Conservation (phyloP, 2,113 vertebrate genomes). For the Sitta europaea region DNA sequence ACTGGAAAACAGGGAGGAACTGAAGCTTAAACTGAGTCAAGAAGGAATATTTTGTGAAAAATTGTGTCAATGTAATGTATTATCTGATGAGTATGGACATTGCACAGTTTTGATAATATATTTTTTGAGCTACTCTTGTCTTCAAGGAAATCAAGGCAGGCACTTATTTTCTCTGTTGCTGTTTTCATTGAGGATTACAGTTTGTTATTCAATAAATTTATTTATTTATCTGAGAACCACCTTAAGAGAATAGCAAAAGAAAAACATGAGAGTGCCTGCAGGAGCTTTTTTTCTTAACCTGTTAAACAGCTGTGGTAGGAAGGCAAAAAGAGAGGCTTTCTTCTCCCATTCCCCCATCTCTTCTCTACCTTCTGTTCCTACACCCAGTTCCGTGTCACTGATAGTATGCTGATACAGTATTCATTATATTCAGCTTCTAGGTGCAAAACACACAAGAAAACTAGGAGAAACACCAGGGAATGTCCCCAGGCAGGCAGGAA, state of each 20-base stretch:
- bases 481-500: background rate
- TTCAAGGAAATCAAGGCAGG: background rate
- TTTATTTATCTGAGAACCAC: background rate
- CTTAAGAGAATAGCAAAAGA: background rate
- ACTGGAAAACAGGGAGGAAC: background rate
- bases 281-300: fast-evolving
- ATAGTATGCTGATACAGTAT: background rate
- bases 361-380: background rate
- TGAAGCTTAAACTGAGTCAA: background rate
- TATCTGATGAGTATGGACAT: background rate
- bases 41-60: background rate
- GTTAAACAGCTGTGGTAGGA: background rate
- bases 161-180: background rate
- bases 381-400: too few relatives aligned
- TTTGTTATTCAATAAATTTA: background rate
- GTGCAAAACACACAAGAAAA: background rate
- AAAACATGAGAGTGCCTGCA: background rate
- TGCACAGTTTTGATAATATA: background rate
- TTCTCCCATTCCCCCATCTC: background rate
- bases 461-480: background rate
- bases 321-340: background rate
- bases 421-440: background rate
- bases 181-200: background rate
- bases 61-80: background rate
- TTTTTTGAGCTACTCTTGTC: background rate